phyloP scores from a whole-genome alignment of 1,140 invertebrate genomes.

The Drosophila nannoptera region DNA sequence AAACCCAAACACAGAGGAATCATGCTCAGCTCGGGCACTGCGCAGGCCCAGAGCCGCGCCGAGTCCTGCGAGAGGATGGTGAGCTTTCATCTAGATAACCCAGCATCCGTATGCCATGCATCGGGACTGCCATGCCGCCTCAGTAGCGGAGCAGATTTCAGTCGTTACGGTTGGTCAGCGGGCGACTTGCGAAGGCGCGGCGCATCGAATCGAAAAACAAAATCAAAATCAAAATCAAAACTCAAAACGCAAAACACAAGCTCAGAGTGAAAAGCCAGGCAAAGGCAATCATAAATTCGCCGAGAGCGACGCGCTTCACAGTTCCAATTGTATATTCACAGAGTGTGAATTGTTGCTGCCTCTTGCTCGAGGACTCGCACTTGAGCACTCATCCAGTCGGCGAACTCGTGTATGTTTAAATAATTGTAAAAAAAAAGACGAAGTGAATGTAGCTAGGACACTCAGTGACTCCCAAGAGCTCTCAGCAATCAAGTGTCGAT shows the following conservation, averaged over 20 bases:
- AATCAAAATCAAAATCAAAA: background rate
- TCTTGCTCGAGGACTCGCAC: background rate
- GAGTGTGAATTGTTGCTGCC: conserved; percentile 7
- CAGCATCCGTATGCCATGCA: conserved; percentile 19
- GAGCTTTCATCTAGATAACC: conserved; percentile 54
- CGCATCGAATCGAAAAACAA: no score
- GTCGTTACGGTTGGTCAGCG: conserved; percentile 61
- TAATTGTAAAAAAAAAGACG: background rate
- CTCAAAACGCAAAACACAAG: no score
- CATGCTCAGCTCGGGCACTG: no score
- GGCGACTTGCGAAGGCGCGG: background rate
- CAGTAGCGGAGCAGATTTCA: conserved; percentile 74
- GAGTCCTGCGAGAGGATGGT: conserved; percentile 32
- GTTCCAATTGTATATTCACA: conserved; percentile 1
- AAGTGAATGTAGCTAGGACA: no score
- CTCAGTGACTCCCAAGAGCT: no score
- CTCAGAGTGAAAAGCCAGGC: background rate
- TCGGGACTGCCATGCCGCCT: conserved; percentile 29
- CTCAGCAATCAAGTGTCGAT: no score
- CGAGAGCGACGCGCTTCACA: conserved; percentile 14
- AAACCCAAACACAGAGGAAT: conserved; percentile 14
- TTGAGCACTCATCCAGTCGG: background rate
- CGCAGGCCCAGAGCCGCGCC: no score
- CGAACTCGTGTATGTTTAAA: conserved; percentile 4
- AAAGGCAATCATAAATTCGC: background rate